Percentiles rank a stretch among this genome's conserved stretches.
Conservation (phyloP, 1,140 invertebrate genomes). For the Magallana ariakensis region DNA sequence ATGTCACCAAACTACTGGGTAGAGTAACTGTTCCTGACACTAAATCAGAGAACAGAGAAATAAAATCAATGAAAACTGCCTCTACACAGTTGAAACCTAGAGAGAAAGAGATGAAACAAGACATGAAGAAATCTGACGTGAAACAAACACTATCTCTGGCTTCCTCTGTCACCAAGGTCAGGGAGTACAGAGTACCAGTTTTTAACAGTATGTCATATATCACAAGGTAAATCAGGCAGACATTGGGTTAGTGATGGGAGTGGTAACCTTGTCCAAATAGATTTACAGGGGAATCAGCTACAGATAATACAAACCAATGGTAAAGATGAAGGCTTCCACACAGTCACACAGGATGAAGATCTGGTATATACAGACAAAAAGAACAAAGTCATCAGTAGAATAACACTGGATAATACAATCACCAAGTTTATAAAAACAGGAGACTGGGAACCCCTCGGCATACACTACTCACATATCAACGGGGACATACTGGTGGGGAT, state of each 20-base stretch:
- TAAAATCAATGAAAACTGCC: background rate
- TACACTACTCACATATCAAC: background rate
- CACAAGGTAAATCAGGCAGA: background rate
- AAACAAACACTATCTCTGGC: background rate
- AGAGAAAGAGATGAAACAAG: background rate
- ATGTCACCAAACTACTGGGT: background rate
- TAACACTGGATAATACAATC: background rate
- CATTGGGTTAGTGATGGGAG: background rate
- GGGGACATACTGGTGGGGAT: background rate
- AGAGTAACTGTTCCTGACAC: background rate
- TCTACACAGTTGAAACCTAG: background rate
- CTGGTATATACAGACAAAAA: background rate
- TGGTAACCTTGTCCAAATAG: constrained; percentile 6
- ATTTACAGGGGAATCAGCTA: background rate
- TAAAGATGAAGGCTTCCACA: background rate
- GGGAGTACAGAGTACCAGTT: background rate
- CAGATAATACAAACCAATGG: background rate
- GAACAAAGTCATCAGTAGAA: background rate
- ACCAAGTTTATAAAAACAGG: background rate
- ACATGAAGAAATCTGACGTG: background rate
- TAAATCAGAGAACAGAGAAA: background rate
- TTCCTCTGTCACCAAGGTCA: background rate
- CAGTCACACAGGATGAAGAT: background rate
- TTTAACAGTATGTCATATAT: background rate
- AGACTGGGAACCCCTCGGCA: background rate